Evolutionary conservation across 2,797 vertebrate species (phyloP), one percentile per base, ranked within the genome.

Genomic region (Sebastes trivittatus): DNA sequence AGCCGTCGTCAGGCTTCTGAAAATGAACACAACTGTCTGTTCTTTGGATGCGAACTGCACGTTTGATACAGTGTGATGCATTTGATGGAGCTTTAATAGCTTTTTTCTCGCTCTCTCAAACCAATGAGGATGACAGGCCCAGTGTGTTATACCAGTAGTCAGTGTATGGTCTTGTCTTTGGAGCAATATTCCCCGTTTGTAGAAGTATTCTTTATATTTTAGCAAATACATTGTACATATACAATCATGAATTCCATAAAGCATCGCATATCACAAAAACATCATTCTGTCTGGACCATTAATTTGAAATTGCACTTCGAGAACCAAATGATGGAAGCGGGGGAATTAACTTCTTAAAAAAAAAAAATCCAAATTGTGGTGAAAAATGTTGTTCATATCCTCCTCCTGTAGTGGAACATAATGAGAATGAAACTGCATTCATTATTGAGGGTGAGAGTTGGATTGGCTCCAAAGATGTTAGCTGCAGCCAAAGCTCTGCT

Each of bases 381-480:
- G 78, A 89, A 84, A 49, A 81, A 81, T 80, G 65, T 66, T 72
- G 58, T 77, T 91, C 73, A 89, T 92, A 75, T 88, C 74, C 71
- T 86, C 63, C 23, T 22, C 14, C 58, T 83, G 78, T 80, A 73
- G 79, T 80, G 68, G 70, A 66, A 80, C 68, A 79, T 87, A 88
- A 91, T 88, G 78, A 85, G 82, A 85, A 71, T 52, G 30, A 84
- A 85, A 83, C 72, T 56, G 30, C 67, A 83, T 88, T 93, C 77
- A 90, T 92, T 91, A 92, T 73, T 76, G 65, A 85, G 80, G 63
- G 81, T 80, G 56, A 36, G 87, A 74, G 75, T 86, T 89, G 81
- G 85, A 89, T 72, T 34, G 36, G 80, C 75, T 87, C 82, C 88
- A 89, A 67, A 84, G 87, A 89, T 86, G 80, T 84, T 83, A 42